Conservation (phyloP, 2,113 vertebrate genomes). For the Rana temporaria region DNA sequence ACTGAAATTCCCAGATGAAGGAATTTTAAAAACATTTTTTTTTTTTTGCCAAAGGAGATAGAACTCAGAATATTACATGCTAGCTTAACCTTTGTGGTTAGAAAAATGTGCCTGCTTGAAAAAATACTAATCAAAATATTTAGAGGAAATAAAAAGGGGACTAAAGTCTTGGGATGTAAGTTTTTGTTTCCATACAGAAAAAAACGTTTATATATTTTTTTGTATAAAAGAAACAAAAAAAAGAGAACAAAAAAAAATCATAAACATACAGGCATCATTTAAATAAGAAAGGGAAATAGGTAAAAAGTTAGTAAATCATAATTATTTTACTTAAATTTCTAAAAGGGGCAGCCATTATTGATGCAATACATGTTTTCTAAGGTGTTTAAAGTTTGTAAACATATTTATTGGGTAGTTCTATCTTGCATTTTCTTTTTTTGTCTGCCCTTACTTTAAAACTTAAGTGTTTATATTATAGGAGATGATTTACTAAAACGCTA, state of each 20-base stretch:
- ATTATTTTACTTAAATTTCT: too few relatives aligned
- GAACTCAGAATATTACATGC: slow-evolving; percentile 53
- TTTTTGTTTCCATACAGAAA: not conserved
- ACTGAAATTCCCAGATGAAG: slow-evolving; percentile 44
- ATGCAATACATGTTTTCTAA: too few relatives aligned
- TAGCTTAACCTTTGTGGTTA: slow-evolving; percentile 52
- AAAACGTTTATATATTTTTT: not conserved
- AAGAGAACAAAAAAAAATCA: not conserved
- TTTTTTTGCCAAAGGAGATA: slow-evolving; percentile 41
- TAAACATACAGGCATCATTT: too few relatives aligned
- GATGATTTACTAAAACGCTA: too few relatives aligned
- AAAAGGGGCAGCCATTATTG: too few relatives aligned
- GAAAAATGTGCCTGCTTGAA: slow-evolving; percentile 31
- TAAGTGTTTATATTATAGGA: too few relatives aligned
- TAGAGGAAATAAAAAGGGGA: not conserved
- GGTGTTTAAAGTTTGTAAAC: too few relatives aligned
- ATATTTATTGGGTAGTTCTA: too few relatives aligned
- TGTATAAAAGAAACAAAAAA: not conserved
- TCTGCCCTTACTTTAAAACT: too few relatives aligned
- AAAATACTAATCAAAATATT: slow-evolving; percentile 35
- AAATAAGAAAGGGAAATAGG: too few relatives aligned
- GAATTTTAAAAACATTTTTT: slow-evolving; percentile 16
- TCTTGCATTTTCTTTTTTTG: too few relatives aligned
- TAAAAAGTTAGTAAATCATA: too few relatives aligned
- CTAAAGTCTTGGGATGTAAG: not conserved